A percentile compares a stretch with the other conserved stretches of the same genome.
These are phyloP conservation scores for Hydropsyche betteni DNA, from an alignment of 2,888 invertebrate genomes.

Conservation along the genomic window DNA sequence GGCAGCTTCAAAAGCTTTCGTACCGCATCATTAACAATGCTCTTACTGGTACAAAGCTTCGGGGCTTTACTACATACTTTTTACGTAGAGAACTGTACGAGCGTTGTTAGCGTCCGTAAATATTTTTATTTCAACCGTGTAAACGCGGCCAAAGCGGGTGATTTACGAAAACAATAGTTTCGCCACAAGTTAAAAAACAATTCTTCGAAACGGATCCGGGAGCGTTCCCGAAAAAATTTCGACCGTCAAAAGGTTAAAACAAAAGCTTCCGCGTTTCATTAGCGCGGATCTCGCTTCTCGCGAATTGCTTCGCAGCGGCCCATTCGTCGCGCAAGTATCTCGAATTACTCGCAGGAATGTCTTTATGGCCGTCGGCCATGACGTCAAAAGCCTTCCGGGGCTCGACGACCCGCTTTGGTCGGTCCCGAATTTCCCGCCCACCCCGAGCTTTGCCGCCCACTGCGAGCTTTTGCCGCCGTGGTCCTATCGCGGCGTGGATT, in stretches of 20 bases:
- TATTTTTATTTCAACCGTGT: too few relatives aligned
- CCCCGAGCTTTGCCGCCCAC: neutral
- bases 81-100: too few relatives aligned
- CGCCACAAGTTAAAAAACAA: too few relatives aligned
- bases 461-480: too few relatives aligned
- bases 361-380: constrained; percentile 30
- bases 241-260: neutral
- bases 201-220: too few relatives aligned
- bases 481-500: constrained; percentile 15
- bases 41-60: too few relatives aligned
- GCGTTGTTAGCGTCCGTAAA: too few relatives aligned
- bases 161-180: too few relatives aligned
- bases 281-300: neutral
- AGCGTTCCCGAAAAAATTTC: neutral
- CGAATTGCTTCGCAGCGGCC: constrained; percentile 23
- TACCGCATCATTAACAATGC: too few relatives aligned
- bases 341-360: constrained; percentile 37
- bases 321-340: constrained; percentile 33
- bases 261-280: constrained; percentile 7
- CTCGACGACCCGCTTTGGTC: neutral
- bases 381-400: constrained; percentile 34
- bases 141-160: too few relatives aligned
- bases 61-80: too few relatives aligned
- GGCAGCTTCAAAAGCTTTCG: too few relatives aligned
- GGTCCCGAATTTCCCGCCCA: neutral